phyloP scores from a whole-genome alignment of 2,113 vertebrate species.

The Phalacrocorax carbo region DNA sequence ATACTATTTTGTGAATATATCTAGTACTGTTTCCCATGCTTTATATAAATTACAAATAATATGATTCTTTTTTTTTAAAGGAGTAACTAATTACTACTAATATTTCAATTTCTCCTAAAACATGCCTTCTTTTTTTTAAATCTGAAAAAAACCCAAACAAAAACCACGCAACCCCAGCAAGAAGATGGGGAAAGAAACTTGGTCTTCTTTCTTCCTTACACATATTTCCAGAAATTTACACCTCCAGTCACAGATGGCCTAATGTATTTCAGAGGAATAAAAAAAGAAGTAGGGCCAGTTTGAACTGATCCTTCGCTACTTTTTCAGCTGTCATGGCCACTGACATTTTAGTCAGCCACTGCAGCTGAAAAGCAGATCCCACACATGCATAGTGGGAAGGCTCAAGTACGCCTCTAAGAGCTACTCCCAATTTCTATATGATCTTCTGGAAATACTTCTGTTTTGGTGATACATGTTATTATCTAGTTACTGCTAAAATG shows the following conservation, averaged over 20 bases:
- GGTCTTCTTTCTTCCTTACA: not conserved
- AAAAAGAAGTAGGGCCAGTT: not conserved
- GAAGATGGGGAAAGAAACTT: not conserved
- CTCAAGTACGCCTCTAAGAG: not conserved
- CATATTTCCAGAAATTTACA: not conserved
- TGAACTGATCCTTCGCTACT: not conserved
- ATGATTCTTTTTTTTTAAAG: not conserved
- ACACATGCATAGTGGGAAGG: not conserved
- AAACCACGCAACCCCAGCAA: fast-evolving
- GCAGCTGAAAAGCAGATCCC: not conserved
- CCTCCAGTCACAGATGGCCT: not conserved
- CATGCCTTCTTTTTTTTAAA: not conserved
- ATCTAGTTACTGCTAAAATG: not conserved
- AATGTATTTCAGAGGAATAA: not conserved
- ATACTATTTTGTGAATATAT: not conserved
- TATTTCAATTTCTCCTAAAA: not conserved
- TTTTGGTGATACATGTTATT: not conserved
- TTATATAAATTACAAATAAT: not conserved
- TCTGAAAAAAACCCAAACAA: not conserved
- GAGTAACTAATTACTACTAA: not conserved
- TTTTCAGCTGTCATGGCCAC: not conserved
- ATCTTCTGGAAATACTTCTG: not conserved
- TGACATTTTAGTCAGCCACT: not conserved
- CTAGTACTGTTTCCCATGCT: not conserved
- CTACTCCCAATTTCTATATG: not conserved